Conservation (phyloP, 2,113 vertebrate species). For the Nerophis ophidion region DNA sequence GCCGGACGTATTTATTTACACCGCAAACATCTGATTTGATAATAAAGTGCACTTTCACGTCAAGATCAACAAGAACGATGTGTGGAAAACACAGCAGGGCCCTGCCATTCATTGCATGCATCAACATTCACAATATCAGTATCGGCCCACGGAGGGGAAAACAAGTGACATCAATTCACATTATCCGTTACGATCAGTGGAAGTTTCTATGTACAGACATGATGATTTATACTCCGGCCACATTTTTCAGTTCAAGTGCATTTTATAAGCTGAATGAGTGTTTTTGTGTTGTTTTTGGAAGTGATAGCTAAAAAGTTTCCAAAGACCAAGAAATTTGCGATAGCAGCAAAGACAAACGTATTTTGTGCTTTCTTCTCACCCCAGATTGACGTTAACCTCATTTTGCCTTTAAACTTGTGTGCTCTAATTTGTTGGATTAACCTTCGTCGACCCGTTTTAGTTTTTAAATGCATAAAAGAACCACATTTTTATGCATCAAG, state of each 20-base stretch:
- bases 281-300: background rate
- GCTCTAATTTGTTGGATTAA: no score
- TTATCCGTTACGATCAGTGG: conserved; percentile 50
- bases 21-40: conserved; percentile 40
- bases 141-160: conserved; percentile 41
- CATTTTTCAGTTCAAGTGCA: background rate
- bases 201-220: background rate
- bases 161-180: conserved; percentile 63
- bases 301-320: background rate
- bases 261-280: background rate
- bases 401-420: no score
- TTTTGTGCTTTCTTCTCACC: no score
- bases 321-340: background rate
- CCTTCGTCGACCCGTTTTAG: no score
- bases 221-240: background rate
- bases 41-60: conserved; percentile 66
- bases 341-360: no score
- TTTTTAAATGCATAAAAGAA: no score
- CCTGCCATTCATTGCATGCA: conserved; percentile 56
- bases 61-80: conserved; percentile 22
- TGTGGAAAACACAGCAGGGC: conserved; percentile 34
- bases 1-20: conserved; percentile 51
- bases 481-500: no score
- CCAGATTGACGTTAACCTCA: no score
- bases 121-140: conserved; percentile 50